A percentile compares a stretch with the other conserved stretches of the same genome.
These are phyloP conservation scores for Lucinisca nassula DNA, from an alignment of 2,888 invertebrate genomes.

Conservation along the genomic window DNA sequence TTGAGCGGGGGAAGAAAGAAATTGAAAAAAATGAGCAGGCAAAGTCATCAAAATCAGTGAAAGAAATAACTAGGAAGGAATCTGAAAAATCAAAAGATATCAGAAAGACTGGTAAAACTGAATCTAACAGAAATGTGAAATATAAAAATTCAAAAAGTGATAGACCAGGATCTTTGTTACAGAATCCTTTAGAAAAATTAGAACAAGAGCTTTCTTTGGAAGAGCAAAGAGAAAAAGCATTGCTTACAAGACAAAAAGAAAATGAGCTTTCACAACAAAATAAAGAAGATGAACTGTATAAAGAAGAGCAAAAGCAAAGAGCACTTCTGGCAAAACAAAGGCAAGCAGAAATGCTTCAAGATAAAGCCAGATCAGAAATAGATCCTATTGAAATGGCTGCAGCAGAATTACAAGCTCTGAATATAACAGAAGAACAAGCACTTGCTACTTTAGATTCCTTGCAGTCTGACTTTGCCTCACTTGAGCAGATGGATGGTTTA, in stretches of 20 bases:
- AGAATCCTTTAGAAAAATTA: conserved; percentile 63
- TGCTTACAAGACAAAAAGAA: conserved; percentile 11
- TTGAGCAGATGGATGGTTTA: conserved; percentile 78
- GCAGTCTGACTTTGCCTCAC: conserved; percentile 80
- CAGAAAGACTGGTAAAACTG: background rate
- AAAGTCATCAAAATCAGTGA: background rate
- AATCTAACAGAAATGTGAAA: background rate
- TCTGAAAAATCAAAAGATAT: background rate
- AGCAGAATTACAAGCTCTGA: conserved; percentile 65
- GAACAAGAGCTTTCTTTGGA: conserved; percentile 59
- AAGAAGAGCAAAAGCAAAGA: conserved; percentile 52
- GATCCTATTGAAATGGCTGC: conserved; percentile 68
- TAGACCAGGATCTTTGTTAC: conserved; percentile 16
- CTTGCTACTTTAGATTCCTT: conserved; percentile 76
- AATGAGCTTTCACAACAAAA: conserved; percentile 7
- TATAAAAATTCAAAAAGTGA: background rate
- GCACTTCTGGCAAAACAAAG: conserved; percentile 14
- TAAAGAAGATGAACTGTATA: conserved; percentile 54
- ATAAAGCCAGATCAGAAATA: conserved; percentile 41
- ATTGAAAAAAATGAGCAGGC: background rate
- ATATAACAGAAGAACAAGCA: conserved; percentile 70
- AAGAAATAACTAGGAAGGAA: background rate
- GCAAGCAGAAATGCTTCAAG: background rate
- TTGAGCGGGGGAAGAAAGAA: background rate
- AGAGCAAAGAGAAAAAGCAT: conserved; percentile 44